phyloP scores from a whole-genome alignment of 2,888 invertebrate species.

The Pegoplata infirma region DNA sequence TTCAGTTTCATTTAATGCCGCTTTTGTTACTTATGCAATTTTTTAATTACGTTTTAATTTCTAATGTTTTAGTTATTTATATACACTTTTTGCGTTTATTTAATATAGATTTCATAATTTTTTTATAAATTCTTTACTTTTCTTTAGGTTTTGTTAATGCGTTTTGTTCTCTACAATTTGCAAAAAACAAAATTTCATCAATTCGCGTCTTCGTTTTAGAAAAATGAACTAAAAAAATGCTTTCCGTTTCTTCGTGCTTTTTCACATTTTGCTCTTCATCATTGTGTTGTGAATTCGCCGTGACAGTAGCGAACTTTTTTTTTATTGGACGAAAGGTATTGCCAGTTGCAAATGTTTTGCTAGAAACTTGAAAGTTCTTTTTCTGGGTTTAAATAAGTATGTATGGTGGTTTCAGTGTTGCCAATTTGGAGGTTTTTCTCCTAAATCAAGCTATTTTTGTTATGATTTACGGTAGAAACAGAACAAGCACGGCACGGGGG shows the following conservation, averaged over 20 bases:
- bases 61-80: slow-evolving; percentile 29
- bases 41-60: slow-evolving; percentile 48
- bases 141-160: slow-evolving; percentile 18
- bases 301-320: slow-evolving; percentile 39
- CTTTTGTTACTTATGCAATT: slow-evolving; percentile 60
- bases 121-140: slow-evolving; percentile 36
- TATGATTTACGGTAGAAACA: too few species aligned
- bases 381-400: slow-evolving; percentile 30
- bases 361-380: background rate
- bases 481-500: too few species aligned
- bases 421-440: too few species aligned
- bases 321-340: slow-evolving; percentile 5
- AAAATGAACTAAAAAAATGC: slow-evolving; percentile 62
- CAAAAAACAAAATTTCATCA: slow-evolving; percentile 43
- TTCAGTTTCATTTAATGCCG: slow-evolving; percentile 18
- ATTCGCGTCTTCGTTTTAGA: slow-evolving; percentile 61
- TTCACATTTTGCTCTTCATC: slow-evolving; percentile 46
- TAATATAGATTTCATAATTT: background rate
- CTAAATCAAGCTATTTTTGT: too few species aligned
- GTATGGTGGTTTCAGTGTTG: background rate
- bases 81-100: slow-evolving; percentile 35
- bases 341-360: slow-evolving; percentile 17
- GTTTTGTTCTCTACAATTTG: slow-evolving; percentile 42
- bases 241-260: slow-evolving; percentile 61
- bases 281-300: slow-evolving; percentile 45